phyloP scores from a whole-genome alignment of 1,140 invertebrate species.

The Philotrypesis tridentata region DNA sequence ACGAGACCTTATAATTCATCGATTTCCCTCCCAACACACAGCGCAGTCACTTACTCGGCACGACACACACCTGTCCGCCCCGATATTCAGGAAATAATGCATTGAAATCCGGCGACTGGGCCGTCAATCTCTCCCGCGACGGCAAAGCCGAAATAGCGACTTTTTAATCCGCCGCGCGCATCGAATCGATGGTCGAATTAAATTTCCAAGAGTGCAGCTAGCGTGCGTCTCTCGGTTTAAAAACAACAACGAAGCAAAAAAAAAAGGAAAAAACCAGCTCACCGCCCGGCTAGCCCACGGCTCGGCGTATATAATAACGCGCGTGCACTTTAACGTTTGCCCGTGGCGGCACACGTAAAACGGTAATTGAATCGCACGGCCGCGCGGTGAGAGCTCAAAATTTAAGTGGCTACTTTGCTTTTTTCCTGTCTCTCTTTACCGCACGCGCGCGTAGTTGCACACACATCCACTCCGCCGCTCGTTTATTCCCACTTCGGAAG shows the following conservation, averaged over 20 bases:
- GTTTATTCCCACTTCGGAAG: conserved; percentile 29
- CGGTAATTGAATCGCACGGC: conserved; percentile 33
- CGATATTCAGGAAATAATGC: too few species aligned
- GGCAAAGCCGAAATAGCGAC: neutral
- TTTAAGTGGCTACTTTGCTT: conserved; percentile 47
- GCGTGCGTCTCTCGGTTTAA: too few species aligned
- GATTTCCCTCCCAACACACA: too few species aligned
- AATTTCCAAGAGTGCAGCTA: neutral
- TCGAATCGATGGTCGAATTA: neutral
- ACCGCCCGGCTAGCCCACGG: neutral
- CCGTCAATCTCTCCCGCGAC: too few species aligned
- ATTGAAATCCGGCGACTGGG: too few species aligned
- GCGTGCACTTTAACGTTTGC: conserved; percentile 36
- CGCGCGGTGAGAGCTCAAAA: conserved; percentile 32
- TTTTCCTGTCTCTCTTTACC: conserved; percentile 20
- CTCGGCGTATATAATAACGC: neutral
- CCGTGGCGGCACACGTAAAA: conserved; percentile 36
- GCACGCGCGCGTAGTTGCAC: neutral
- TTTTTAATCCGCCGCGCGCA: neutral
- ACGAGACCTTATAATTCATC: too few species aligned
- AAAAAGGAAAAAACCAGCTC: neutral
- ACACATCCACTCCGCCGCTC: conserved; percentile 4
- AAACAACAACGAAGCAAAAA: neutral
- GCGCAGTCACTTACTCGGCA: too few species aligned
- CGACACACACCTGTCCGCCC: too few species aligned